A percentile compares a stretch with the other conserved stretches of the same genome.
Conservation (phyloP, 92 coral and sea anemone genomes). For the Nematostella vectensis region DNA sequence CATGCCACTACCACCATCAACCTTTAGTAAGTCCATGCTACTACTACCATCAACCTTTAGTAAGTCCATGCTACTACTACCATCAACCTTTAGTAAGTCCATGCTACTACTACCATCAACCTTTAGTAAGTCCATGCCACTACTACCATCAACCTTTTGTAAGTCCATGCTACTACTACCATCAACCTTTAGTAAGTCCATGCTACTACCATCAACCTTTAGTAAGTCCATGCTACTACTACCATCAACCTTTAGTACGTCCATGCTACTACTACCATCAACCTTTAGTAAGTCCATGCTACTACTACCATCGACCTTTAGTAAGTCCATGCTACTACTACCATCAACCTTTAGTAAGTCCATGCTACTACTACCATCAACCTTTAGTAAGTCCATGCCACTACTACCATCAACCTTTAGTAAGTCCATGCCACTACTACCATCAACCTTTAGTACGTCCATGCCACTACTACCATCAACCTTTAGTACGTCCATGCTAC, state of each 20-base stretch:
- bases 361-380: too few relatives aligned
- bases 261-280: neutral
- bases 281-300: neutral
- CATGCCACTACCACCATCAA: neutral
- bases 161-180: conserved; percentile 40
- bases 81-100: too few relatives aligned
- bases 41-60: too few relatives aligned
- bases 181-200: conserved; percentile 41
- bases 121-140: conserved; percentile 74
- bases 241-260: conserved; percentile 6
- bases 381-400: conserved; percentile 69
- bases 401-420: conserved; percentile 44
- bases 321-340: too few relatives aligned
- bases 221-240: conserved; percentile 10
- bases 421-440: conserved; percentile 43
- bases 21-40: neutral
- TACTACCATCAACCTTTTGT: conserved; percentile 38
- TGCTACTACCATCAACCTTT: conserved; percentile 64
- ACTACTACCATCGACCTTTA: too few relatives aligned
- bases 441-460: conserved; percentile 40
- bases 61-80: too few relatives aligned
- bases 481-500: conserved; percentile 14
- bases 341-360: too few relatives aligned
- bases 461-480: conserved; percentile 78
- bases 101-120: too few relatives aligned